Evolutionary conservation across 2,888 invertebrate genomes (phyloP), one percentile per base, ranked within the genome.

Genomic region (Tipula helvola): DNA sequence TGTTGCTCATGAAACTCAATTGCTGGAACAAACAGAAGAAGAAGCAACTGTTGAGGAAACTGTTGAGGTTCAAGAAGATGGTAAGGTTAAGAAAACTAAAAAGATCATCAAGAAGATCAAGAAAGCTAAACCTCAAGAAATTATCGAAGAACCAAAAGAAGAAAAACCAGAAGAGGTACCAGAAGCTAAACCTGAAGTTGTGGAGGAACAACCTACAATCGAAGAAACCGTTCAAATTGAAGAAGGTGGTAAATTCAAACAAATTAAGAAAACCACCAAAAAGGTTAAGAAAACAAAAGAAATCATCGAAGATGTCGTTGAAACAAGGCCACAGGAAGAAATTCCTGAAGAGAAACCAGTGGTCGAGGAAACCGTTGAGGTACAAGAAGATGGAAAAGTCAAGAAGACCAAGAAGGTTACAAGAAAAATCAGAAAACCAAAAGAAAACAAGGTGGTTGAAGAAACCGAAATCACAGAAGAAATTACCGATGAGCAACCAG

Each of bases 191-290:
- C 28, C 28, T 28, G 28, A 28, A 86, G 90, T 90, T 13, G 87
- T 88, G 83, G 88, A 88, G 88, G 87, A 88, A 86, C 87, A 88
- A 87, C 87, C 88, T 36, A 87, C 88, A 86, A 85, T 88, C 88
- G 88, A 88, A 88, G 87, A 88, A 87, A 86, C 41, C 84, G 83
- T 84, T 0, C 36, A 84, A 84, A 84, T 36, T 36, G 52, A 85
- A 86, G 88, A 87, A 87, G 89, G 88, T 86, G 87, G 87, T 52
- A 90, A 89, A 87, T 47, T 88, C 5, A 91, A 90, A 86, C 90
- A 90, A 86, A 89, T 89, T 52, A 90, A 90, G 88, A 90, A 90
- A 86, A 91, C 90, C 88, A 36, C 28, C 7, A 85, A 57, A 18
- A 57, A 57, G 18, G 18, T 18, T 18, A 57, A 57, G 57, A 57